Evolutionary conservation across 2,113 vertebrate species (phyloP).

Genomic region (Pomatorhinus ruficollis): DNA sequence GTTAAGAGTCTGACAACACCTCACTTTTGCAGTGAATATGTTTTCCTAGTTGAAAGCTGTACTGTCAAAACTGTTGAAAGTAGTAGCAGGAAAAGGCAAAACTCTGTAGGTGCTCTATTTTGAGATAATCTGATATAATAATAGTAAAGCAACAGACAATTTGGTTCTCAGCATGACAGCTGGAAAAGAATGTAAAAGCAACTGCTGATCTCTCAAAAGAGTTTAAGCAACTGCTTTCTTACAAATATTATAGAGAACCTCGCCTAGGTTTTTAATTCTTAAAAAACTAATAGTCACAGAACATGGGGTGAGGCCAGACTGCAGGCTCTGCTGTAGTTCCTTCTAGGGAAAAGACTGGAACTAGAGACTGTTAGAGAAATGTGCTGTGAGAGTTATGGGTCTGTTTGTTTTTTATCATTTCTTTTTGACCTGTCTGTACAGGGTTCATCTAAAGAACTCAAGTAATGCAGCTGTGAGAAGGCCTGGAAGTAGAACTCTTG

Average conservation of each 20-base stretch:
- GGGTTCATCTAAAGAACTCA: conserved; percentile 40
- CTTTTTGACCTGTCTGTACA: conserved; percentile 24
- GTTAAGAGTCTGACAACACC: background rate
- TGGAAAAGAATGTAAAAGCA: background rate
- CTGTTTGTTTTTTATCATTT: background rate
- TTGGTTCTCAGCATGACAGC: background rate
- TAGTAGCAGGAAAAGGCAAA: background rate
- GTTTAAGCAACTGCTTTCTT: background rate
- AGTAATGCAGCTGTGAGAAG: conserved; percentile 68
- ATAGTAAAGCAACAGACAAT: background rate
- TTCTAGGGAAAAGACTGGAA: background rate
- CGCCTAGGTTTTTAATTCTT: background rate
- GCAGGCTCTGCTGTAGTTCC: background rate
- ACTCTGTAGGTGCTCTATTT: background rate
- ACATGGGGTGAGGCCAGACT: background rate
- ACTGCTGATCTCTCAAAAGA: background rate
- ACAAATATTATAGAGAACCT: background rate
- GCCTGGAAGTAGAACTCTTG: conserved; percentile 48
- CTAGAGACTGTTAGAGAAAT: background rate
- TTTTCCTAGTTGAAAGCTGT: background rate
- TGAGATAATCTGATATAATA: background rate
- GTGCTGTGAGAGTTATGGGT: background rate
- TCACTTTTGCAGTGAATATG: background rate
- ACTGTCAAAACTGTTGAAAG: background rate
- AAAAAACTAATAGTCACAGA: background rate